These are phyloP conservation scores for Sula dactylatra DNA, from an alignment of 2,113 vertebrate genomes.

Conservation along the genomic window DNA sequence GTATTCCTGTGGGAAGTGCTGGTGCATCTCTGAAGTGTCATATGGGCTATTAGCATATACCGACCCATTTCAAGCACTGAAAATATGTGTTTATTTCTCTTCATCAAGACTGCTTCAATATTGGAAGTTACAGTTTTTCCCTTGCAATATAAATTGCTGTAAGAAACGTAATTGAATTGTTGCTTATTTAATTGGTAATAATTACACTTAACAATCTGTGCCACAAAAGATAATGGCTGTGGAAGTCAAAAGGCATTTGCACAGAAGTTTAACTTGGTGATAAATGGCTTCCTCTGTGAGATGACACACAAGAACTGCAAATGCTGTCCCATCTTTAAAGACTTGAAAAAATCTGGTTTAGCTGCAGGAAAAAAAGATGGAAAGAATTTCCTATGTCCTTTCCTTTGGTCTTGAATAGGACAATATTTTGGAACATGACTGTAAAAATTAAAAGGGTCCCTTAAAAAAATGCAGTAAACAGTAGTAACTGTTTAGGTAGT, in stretches of 20 bases:
- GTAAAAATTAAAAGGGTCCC: not conserved
- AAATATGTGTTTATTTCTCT: slow-evolving; percentile 3
- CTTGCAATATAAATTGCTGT: not conserved
- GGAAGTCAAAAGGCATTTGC: slow-evolving; percentile 2
- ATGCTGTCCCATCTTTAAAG: not conserved
- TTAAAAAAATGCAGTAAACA: not conserved
- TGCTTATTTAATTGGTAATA: slow-evolving; percentile 30
- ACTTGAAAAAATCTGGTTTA: not conserved
- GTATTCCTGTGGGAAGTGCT: not conserved
- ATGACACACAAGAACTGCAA: not conserved
- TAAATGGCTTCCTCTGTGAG: not conserved
- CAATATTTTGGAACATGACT: not conserved
- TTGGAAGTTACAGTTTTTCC: not conserved
- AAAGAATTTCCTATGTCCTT: not conserved
- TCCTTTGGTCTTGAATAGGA: not conserved
- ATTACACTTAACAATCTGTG: slow-evolving; percentile 11
- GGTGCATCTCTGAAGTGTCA: not conserved
- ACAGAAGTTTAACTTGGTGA: not conserved
- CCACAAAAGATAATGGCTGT: not conserved
- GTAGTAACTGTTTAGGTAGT: not conserved
- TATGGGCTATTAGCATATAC: not conserved
- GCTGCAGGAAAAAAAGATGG: not conserved
- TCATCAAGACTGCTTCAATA: not conserved
- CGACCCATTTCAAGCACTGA: not conserved
- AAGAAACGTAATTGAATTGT: not conserved